Evolutionary conservation across 2,888 invertebrate species (phyloP).

Genomic region (Orthosia cruda): DNA sequence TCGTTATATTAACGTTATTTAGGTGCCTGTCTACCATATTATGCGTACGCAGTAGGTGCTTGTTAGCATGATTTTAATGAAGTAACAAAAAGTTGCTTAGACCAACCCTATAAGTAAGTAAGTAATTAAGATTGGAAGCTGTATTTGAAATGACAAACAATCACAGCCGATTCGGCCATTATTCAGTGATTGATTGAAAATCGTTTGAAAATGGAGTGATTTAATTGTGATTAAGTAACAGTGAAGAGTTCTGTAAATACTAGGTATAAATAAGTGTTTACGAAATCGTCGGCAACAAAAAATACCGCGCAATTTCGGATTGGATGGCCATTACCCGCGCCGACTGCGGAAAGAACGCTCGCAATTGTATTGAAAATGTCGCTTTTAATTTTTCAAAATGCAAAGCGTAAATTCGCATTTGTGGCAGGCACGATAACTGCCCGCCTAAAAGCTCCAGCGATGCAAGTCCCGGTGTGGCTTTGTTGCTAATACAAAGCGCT

Average conservation of each 20-base stretch:
- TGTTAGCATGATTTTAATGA: neutral
- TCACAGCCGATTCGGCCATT: too few species aligned
- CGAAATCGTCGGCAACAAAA: slow-evolving; percentile 84
- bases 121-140: neutral
- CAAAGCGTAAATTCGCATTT: too few species aligned
- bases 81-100: neutral
- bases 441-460: too few species aligned
- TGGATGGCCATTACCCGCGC: slow-evolving; percentile 91
- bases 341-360: too few species aligned
- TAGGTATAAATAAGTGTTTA: slow-evolving; percentile 85
- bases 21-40: neutral
- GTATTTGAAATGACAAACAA: slow-evolving; percentile 34
- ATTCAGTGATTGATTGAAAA: too few species aligned
- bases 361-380: too few species aligned
- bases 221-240: slow-evolving; percentile 74
- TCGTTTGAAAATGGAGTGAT: too few species aligned
- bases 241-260: slow-evolving; percentile 75
- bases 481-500: too few species aligned
- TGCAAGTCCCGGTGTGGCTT: too few species aligned
- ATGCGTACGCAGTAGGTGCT: neutral
- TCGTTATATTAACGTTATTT: too few species aligned
- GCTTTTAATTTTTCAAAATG: too few species aligned
- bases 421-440: too few species aligned
- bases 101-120: neutral
- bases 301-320: slow-evolving; percentile 85